A percentile compares a stretch with the other conserved stretches of the same genome.
phyloP scores from a whole-genome alignment of 2,113 vertebrate species.

The Laticauda laticaudata region DNA sequence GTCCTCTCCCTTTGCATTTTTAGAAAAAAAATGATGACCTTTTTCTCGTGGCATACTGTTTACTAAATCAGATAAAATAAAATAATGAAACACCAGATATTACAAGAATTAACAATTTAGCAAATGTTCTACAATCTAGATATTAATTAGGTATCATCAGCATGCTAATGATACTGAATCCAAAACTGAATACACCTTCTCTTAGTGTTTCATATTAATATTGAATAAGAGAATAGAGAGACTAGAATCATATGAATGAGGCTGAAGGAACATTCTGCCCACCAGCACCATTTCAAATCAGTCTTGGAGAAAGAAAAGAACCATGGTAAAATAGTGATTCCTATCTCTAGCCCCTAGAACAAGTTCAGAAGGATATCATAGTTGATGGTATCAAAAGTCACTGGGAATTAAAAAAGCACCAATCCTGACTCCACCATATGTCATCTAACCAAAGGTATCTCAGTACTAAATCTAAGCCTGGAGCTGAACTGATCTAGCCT shows the following conservation, averaged over 20 bases:
- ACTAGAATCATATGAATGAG: background rate
- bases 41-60: background rate
- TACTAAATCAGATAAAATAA: background rate
- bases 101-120: background rate
- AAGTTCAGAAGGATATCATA: background rate
- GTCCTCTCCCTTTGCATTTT: background rate
- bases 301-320: background rate
- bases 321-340: background rate
- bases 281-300: background rate
- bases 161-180: background rate
- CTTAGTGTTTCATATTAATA: background rate
- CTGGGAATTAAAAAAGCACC: background rate
- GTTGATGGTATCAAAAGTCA: background rate
- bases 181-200: no score
- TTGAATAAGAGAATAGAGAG: background rate
- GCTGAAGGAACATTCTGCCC: background rate
- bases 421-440: background rate
- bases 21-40: background rate
- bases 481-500: background rate
- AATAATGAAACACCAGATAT: background rate
- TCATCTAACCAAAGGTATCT: background rate
- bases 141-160: background rate
- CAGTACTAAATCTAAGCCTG: background rate
- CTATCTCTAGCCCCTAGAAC: background rate
- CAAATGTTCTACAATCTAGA: background rate